Base-by-base conservation (phyloP, 2,888 invertebrate genomes). In the Drosophila helvetica region DNA sequence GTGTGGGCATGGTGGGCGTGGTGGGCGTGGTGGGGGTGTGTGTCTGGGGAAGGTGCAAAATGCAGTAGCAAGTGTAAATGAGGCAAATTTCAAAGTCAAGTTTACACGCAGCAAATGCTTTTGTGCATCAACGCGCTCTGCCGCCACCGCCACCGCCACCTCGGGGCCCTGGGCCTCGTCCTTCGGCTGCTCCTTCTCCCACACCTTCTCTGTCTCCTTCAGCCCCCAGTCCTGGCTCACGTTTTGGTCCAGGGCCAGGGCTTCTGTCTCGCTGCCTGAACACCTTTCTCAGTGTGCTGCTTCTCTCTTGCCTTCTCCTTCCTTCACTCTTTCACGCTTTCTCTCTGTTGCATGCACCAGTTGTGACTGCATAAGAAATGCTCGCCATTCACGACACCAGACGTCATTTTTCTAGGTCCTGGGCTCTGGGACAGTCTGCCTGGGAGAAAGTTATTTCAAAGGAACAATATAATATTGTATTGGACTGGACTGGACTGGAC, bases 11-110 rank as follows among this genome's bases (percentile, higher is more conserved):
- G 38, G 1, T 38, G 15, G 15, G 15, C 18, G n/a, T 17, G 19
- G 5, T 22, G 18, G 10, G 12, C 17, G 15, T 15, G 33, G 5
- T 38, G 38, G 38, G 2, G 38, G 43, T 18, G n/a, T 43, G 22
- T 67, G 61, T 53, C 46, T 33, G 75, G 46, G 65, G 33, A 76
- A 81, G 82, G 77, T 86, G 83, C 71, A 57, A 78, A 77, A 60
- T 74, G 81, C 76, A 55, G 58, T 56, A 66, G 71, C 80, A 75
- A 77, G 78, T 84, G 88, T 84, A 88, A 88, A 84, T 88, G 88
- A 88, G 86, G 80, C 74, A 84, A 86, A 84, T 84, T 84, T 84
- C 84, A 84, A 88, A 84, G 86, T 84, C 84, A 84, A 84, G 88
- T 84, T 84, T 84, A 84, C 86, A 88, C 79, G 84, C 88, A 84